Evolutionary conservation across 2,888 invertebrate species (phyloP).

Genomic region (Chrysomela aeneicollis): DNA sequence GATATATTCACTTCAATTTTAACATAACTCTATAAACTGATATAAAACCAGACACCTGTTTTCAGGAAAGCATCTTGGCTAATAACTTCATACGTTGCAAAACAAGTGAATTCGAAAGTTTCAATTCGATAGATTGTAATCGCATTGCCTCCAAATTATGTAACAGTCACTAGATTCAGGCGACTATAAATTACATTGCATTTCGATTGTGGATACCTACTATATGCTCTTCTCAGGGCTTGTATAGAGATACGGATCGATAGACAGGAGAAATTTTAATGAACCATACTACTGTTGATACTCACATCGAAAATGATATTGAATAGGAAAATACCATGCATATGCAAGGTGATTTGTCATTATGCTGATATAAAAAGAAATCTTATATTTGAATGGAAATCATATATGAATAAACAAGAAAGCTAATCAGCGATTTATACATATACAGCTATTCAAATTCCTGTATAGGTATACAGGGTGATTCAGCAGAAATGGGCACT

Average conservation of each 20-base stretch:
- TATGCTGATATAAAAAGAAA: neutral
- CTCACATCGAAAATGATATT: neutral
- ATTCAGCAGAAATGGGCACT: too few relatives aligned
- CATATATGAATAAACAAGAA: neutral
- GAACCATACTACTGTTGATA: neutral
- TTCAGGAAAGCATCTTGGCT: neutral
- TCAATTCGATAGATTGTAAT: constrained; percentile 19
- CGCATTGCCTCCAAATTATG: constrained; percentile 40
- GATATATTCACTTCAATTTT: too few relatives aligned
- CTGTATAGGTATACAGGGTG: too few relatives aligned
- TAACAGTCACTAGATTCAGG: constrained; percentile 13
- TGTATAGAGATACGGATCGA: neutral
- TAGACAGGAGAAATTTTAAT: neutral
- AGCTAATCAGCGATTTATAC: neutral
- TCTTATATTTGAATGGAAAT: too few relatives aligned
- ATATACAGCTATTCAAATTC: too few relatives aligned
- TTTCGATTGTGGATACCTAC: neutral
- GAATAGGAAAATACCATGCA: neutral
- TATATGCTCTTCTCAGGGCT: neutral
- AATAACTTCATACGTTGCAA: neutral
- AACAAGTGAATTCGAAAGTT: constrained; percentile 42
- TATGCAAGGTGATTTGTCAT: neutral
- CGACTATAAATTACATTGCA: neutral
- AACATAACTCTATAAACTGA: neutral
- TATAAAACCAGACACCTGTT: neutral